Evolutionary conservation across 2,113 vertebrate genomes (phyloP), one percentile per base, ranked within the genome.

Genomic region (Ictalurus furcatus): DNA sequence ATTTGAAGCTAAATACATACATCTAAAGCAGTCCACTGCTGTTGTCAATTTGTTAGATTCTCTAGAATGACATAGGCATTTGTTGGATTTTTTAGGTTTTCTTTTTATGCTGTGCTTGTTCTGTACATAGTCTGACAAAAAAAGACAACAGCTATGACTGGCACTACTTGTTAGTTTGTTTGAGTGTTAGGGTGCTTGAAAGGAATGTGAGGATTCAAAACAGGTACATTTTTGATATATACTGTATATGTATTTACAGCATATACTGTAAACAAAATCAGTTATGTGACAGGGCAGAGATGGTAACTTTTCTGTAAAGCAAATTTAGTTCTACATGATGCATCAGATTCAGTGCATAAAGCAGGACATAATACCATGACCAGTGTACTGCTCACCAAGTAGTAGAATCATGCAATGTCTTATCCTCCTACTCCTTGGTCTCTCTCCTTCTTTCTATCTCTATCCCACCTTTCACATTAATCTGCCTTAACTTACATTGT

Each of bases 391-490:
- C 12, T 34, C 5, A 69, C 16, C 16, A 37, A 78, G 11, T 52
- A 78, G 4, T 14, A 17, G 54, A 19, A 19, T 2, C 40, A 52
- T 91, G 56, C 67, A 37, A 73, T 74, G 17, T 74, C 7, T 74
- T 40, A 40, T 74, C 19, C 37, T 74, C 9, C 17, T 74, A 3
- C 19, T 37, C n/a, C 21, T 58, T 56, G 44, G 9, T 56, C 40
- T 73, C 65, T 63, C 40, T 63, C 65, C 63, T 69, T 91, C 81
- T 85, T 74, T 90, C 79, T 83, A 67, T 78, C 48, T 73, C 69
- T 85, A 48, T 58, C 69, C 13, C 21, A 37, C 52, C 52, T 59
- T 74, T 83, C 69, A 40, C 2, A 12, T 74, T 11, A 74, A 40
- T 74, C 37, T 74, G 2, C 8, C 19, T 44, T 74, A 44, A 23